Conservation (phyloP, 1,140 invertebrate genomes). For the Hyles vespertilio region DNA sequence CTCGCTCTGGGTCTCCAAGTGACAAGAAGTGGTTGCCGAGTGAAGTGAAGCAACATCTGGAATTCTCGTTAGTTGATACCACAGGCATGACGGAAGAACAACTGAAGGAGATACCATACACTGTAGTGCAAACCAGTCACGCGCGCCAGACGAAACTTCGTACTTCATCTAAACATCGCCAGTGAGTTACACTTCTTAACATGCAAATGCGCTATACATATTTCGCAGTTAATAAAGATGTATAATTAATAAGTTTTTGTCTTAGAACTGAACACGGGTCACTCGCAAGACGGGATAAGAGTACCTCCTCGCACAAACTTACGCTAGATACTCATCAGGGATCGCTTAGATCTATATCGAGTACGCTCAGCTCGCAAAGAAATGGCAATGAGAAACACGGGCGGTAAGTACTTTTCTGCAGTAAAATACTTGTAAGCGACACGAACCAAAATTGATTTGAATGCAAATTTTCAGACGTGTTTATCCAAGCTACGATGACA, state of each 20-base stretch:
- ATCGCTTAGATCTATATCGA: constrained; percentile 68
- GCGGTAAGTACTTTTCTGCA: constrained; percentile 39
- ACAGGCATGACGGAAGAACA: constrained; percentile 92
- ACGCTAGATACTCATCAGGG: constrained; percentile 64
- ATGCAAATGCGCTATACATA: background rate
- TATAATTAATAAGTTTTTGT: constrained; percentile 4
- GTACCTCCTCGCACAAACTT: constrained; percentile 56
- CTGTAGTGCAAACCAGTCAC: constrained; percentile 86
- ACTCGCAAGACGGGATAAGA: constrained; percentile 63
- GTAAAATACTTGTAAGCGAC: background rate
- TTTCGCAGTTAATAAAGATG: background rate
- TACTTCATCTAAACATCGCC: constrained; percentile 69
- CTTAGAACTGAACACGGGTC: constrained; percentile 58
- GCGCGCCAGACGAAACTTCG: constrained; percentile 77
- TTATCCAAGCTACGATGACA: constrained; percentile 62
- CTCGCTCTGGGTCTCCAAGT: constrained; percentile 82
- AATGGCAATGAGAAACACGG: constrained; percentile 57
- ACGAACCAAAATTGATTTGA: background rate
- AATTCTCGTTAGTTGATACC: constrained; percentile 93
- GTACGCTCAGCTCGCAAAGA: constrained; percentile 64
- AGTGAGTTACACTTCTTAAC: constrained; percentile 39
- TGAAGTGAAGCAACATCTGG: constrained; percentile 88
- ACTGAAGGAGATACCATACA: constrained; percentile 93
- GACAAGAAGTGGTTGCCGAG: constrained; percentile 82
- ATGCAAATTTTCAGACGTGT: constrained; percentile 43